A percentile compares a stretch with the other conserved stretches of the same genome.
These are phyloP conservation scores for Chaetodon trifasciatus DNA, from an alignment of 2,797 vertebrate genomes.

Conservation along the genomic window DNA sequence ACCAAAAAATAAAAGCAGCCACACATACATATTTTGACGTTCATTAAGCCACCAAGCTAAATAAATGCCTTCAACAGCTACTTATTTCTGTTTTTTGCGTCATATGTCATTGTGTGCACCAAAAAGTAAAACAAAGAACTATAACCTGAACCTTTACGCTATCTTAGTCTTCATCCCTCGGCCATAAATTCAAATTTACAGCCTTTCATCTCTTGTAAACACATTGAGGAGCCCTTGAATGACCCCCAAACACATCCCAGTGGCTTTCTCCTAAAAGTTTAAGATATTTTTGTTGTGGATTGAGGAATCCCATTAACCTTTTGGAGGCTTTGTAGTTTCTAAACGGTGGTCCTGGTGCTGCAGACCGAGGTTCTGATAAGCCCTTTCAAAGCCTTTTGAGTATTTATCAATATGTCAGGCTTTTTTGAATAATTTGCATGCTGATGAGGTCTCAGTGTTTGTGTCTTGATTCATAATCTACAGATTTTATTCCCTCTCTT, in stretches of 20 bases:
- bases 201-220: conserved; percentile 27
- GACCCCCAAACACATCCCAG: not conserved
- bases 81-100: not conserved
- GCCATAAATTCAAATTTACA: conserved; percentile 17
- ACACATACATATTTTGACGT: not conserved
- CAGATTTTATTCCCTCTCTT: not conserved
- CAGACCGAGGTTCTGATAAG: conserved; percentile 43
- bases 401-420: conserved; percentile 59
- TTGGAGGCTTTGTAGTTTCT: conserved; percentile 54
- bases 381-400: conserved; percentile 38
- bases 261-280: conserved; percentile 2
- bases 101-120: not conserved
- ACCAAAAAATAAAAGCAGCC: no score
- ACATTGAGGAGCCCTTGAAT: not conserved
- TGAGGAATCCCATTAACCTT: conserved; percentile 72
- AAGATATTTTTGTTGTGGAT: conserved; percentile 20
- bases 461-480: conserved; percentile 21
- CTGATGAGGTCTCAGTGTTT: conserved; percentile 41
- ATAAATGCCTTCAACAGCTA: not conserved
- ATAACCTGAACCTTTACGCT: not conserved
- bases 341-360: conserved; percentile 20
- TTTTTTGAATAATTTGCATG: conserved; percentile 54
- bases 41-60: not conserved
- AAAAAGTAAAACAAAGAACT: not conserved
- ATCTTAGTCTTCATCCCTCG: not conserved